These are phyloP conservation scores for Tillus elongatus DNA, from an alignment of 2,888 invertebrate genomes.

Conservation along the genomic window DNA sequence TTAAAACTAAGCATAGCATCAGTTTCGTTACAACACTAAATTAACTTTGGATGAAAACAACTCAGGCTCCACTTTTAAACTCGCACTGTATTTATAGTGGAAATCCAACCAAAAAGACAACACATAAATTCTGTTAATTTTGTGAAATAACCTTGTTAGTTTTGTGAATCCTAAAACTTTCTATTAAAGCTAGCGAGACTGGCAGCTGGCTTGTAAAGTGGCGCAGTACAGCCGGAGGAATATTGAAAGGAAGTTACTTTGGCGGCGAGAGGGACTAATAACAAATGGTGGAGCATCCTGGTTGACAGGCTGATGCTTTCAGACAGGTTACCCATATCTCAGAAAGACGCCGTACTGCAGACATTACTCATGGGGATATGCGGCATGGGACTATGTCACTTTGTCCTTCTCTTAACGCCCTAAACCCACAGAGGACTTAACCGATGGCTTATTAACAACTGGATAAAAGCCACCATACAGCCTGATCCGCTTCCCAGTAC, in stretches of 20 bases:
- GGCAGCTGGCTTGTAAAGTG: too few species aligned
- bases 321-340: constrained; percentile 29
- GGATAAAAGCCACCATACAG: too few species aligned
- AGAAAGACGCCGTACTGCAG: constrained; percentile 15
- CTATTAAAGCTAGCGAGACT: too few species aligned
- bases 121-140: constrained; percentile 2
- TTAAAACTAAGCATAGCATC: too few species aligned
- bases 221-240: not conserved
- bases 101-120: constrained; percentile 1
- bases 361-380: constrained; percentile 24
- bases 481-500: too few species aligned
- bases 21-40: too few species aligned
- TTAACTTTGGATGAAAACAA: too few species aligned
- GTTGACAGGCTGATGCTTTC: constrained; percentile 26
- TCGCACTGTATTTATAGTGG: not conserved
- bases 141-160: constrained; percentile 2
- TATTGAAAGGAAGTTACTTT: constrained; percentile 2
- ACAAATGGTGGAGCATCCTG: constrained; percentile 24
- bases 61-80: too few species aligned
- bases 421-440: too few species aligned
- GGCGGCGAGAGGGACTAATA: constrained; percentile 15
- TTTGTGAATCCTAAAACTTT: constrained; percentile 2
- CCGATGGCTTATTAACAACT: too few species aligned
- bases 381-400: constrained; percentile 15
- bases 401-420: constrained; percentile 8